Conservation (phyloP, 2,888 invertebrate genomes). For the Malthinus seriepunctatus region DNA sequence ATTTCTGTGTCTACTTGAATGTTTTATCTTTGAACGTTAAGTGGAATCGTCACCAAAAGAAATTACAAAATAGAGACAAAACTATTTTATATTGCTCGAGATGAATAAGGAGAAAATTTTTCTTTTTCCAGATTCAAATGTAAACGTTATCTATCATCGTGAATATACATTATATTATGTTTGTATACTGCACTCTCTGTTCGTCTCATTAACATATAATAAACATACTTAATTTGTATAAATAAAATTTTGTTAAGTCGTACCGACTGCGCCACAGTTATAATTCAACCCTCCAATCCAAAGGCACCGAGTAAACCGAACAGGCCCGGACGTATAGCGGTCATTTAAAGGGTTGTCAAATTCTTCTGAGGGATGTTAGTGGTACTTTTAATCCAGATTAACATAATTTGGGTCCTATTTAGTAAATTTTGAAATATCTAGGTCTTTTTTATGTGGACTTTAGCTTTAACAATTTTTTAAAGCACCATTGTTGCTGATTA, state of each 20-base stretch:
- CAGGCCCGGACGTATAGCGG: too few species aligned
- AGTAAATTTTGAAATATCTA: too few species aligned
- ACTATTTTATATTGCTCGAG: constrained; percentile 7
- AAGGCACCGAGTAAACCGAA: too few species aligned
- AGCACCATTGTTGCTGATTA: too few species aligned
- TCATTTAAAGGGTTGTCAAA: too few species aligned
- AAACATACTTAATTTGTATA: too few species aligned
- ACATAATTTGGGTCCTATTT: too few species aligned
- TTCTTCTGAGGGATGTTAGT: too few species aligned
- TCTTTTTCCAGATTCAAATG: not conserved
- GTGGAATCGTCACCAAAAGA: constrained; percentile 28
- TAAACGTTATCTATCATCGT: constrained; percentile 33
- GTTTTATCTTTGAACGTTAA: constrained; percentile 34
- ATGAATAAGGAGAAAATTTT: constrained; percentile 17
- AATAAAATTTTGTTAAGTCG: not conserved
- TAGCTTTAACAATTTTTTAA: too few species aligned
- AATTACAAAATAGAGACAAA: constrained; percentile 10
- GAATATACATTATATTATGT: constrained; percentile 34
- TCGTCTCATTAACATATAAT: constrained; percentile 37
- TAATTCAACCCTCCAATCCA: too few species aligned
- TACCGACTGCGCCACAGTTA: not conserved
- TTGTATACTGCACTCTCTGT: constrained; percentile 29
- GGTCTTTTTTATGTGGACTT: too few species aligned
- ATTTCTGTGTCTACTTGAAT: constrained; percentile 33
- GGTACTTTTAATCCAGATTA: too few species aligned